Percentiles rank a stretch among this genome's conserved stretches.
Conservation (phyloP, 2,797 vertebrate genomes). For the Euphonia xanthogaster region DNA sequence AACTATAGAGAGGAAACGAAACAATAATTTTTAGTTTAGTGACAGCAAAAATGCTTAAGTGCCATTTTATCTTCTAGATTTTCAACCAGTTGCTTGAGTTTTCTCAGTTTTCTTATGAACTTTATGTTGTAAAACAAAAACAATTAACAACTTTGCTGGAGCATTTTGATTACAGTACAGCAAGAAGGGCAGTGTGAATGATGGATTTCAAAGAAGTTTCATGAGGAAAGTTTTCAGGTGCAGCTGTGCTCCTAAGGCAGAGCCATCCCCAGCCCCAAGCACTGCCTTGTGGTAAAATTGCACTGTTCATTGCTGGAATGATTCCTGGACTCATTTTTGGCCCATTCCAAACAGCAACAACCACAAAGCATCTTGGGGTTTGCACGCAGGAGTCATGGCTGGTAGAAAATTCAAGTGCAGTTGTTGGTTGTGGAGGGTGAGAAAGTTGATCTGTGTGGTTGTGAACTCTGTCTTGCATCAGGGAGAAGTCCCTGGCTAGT, state of each 20-base stretch:
- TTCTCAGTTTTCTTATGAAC: background rate
- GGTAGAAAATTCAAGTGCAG: background rate
- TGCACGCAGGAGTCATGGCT: rapidly evolving
- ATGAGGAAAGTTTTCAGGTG: background rate
- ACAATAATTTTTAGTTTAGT: background rate
- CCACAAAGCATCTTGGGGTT: background rate
- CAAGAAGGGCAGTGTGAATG: background rate
- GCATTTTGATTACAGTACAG: background rate
- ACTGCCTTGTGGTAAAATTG: background rate
- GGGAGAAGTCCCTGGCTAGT: background rate
- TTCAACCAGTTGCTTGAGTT: background rate
- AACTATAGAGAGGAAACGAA: background rate
- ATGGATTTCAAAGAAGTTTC: background rate
- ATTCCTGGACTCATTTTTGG: background rate
- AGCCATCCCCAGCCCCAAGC: background rate
- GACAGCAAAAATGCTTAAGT: background rate
- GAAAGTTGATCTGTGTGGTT: background rate
- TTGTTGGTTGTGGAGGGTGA: background rate
- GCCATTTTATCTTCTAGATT: background rate
- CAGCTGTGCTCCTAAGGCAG: background rate
- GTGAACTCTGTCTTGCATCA: background rate
- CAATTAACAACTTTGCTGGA: background rate
- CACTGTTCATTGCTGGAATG: background rate
- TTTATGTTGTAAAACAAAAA: background rate
- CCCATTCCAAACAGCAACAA: background rate